Conservation (phyloP, 2,888 invertebrate genomes). For the Drosophila pseudotalamancana region DNA sequence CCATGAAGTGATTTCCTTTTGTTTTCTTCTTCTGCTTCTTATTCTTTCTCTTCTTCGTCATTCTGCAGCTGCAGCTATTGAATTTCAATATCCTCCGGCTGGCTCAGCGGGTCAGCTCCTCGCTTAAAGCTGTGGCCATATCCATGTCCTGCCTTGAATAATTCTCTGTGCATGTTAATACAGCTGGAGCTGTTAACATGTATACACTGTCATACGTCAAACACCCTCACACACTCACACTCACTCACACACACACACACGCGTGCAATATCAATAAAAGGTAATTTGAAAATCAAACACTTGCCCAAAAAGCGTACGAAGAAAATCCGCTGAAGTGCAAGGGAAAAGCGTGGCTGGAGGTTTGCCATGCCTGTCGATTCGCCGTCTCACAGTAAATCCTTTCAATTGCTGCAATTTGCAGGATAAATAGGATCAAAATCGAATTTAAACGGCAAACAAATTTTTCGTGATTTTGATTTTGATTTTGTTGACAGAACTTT, state of each 20-base stretch:
- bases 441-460: slow-evolving; percentile 83
- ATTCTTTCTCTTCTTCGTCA: neutral
- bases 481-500: slow-evolving; percentile 82
- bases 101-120: slow-evolving; percentile 7
- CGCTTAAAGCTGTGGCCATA: slow-evolving; percentile 45
- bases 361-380: slow-evolving; percentile 4
- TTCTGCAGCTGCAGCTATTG: slow-evolving; percentile 67
- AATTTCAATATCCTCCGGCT: slow-evolving; percentile 65
- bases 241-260: slow-evolving; percentile 7
- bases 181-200: slow-evolving; percentile 49
- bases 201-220: slow-evolving; percentile 29
- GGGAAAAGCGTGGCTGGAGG: no score
- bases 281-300: slow-evolving; percentile 82
- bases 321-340: slow-evolving; percentile 8
- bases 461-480: slow-evolving; percentile 72
- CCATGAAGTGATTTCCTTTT: slow-evolving; percentile 30
- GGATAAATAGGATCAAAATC: slow-evolving; percentile 83
- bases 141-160: slow-evolving; percentile 12
- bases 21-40: slow-evolving; percentile 60
- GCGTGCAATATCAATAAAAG: slow-evolving; percentile 57
- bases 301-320: slow-evolving; percentile 23
- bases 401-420: slow-evolving; percentile 83
- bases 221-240: neutral
- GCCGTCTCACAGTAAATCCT: slow-evolving; percentile 73
- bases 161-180: slow-evolving; percentile 37